Evolutionary conservation across 2,797 vertebrate species (phyloP).

Genomic region (Pelobates cultripes): DNA sequence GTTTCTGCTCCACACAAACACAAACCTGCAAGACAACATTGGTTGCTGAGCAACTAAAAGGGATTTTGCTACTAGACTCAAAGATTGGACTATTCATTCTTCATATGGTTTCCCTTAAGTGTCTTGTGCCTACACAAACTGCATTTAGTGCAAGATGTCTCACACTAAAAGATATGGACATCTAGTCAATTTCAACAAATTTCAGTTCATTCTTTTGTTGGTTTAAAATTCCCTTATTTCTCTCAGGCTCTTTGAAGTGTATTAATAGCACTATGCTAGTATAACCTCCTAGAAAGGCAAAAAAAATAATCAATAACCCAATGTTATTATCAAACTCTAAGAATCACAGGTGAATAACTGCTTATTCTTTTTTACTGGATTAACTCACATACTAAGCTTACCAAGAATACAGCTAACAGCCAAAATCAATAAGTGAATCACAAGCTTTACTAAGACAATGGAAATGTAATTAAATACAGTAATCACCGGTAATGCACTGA

Average conservation of each 20-base stretch:
- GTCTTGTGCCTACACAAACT: neutral
- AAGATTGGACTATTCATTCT: neutral
- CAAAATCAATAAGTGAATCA: conserved; percentile 42
- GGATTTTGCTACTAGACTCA: neutral
- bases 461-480: conserved; percentile 40
- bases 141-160: neutral
- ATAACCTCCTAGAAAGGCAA: conserved; percentile 32
- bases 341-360: conserved; percentile 17
- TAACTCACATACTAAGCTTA: conserved; percentile 27
- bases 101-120: neutral
- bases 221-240: neutral
- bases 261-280: conserved; percentile 25
- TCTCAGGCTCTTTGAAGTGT: neutral
- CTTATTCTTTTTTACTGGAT: conserved; percentile 33
- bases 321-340: conserved; percentile 32
- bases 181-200: neutral
- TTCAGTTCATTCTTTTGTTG: conserved; percentile 6
- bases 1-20: neutral
- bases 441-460: conserved; percentile 32
- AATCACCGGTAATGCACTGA: conserved; percentile 14
- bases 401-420: conserved; percentile 36
- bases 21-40: neutral
- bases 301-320: conserved; percentile 20
- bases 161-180: neutral
- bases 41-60: neutral